Conservation (phyloP, 2,797 vertebrate genomes). For the Xiphophorus birchmanni region DNA sequence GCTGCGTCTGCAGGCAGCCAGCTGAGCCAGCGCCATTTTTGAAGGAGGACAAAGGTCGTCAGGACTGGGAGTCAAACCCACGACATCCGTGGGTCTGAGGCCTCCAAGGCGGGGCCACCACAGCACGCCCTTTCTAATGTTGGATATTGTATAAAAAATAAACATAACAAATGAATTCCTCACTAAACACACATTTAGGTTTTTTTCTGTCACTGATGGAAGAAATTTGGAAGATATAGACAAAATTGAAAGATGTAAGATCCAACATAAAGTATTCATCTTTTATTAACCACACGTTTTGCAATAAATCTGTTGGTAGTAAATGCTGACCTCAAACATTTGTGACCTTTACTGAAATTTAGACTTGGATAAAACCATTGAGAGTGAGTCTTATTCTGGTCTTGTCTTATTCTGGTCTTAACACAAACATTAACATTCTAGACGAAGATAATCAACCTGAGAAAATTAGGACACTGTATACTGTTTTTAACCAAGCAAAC, state of each 20-base stretch:
- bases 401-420: not conserved
- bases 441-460: not conserved
- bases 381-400: not conserved
- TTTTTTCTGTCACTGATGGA: not conserved
- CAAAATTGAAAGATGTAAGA: slow-evolving; percentile 18
- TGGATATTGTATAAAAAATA: not conserved
- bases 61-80: too few relatives aligned
- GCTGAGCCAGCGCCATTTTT: too few relatives aligned
- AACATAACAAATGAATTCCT: not conserved
- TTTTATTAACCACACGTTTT: not conserved
- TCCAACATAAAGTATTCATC: not conserved
- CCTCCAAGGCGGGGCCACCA: too few relatives aligned
- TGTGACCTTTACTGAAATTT: not conserved
- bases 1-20: too few relatives aligned
- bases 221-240: not conserved
- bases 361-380: not conserved
- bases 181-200: not conserved
- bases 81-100: too few relatives aligned
- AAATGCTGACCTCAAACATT: not conserved
- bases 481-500: not conserved
- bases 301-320: not conserved
- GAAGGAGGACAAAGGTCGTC: too few relatives aligned
- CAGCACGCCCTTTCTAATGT: too few relatives aligned
- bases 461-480: not conserved
- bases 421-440: not conserved